These are phyloP conservation scores for Diadegma fenestrale DNA, from an alignment of 2,888 invertebrate species.

Conservation along the genomic window DNA sequence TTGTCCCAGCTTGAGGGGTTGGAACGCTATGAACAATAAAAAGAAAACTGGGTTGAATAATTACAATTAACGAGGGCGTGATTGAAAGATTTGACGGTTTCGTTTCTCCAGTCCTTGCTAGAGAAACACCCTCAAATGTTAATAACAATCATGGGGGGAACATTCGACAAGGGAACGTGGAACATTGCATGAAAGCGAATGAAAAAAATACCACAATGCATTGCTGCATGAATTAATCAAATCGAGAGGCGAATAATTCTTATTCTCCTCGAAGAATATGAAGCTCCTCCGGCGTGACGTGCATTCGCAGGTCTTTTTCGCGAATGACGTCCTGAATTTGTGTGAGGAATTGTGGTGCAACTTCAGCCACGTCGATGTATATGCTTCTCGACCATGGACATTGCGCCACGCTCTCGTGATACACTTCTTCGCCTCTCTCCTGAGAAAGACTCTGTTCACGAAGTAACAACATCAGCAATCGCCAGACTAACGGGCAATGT, in stretches of 20 bases:
- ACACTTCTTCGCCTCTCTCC: constrained; percentile 82
- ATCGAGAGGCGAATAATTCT: constrained; percentile 30
- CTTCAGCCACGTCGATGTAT: constrained; percentile 89
- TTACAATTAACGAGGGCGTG: not conserved
- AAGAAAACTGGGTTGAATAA: not conserved
- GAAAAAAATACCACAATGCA: not conserved
- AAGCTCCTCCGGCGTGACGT: constrained; percentile 92
- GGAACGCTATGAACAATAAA: not conserved
- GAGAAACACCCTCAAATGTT: not conserved
- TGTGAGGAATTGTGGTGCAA: constrained; percentile 86
- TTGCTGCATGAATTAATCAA: not conserved
- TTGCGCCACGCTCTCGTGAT: constrained; percentile 79
- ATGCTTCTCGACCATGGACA: constrained; percentile 85
- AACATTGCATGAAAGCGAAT: not conserved
- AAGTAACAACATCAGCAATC: constrained; percentile 88
- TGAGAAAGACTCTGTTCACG: constrained; percentile 83
- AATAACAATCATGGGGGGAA: not conserved
- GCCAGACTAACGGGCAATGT: constrained; percentile 87
- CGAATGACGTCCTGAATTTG: constrained; percentile 91
- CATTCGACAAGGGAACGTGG: not conserved
- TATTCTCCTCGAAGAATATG: constrained; percentile 87
- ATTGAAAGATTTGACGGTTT: not conserved
- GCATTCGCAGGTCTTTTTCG: constrained; percentile 91
- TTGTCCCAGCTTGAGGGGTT: not conserved
- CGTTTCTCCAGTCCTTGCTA: not conserved